Conservation (phyloP, 2,888 invertebrate genomes). For the Trichacis sp. region DNA sequence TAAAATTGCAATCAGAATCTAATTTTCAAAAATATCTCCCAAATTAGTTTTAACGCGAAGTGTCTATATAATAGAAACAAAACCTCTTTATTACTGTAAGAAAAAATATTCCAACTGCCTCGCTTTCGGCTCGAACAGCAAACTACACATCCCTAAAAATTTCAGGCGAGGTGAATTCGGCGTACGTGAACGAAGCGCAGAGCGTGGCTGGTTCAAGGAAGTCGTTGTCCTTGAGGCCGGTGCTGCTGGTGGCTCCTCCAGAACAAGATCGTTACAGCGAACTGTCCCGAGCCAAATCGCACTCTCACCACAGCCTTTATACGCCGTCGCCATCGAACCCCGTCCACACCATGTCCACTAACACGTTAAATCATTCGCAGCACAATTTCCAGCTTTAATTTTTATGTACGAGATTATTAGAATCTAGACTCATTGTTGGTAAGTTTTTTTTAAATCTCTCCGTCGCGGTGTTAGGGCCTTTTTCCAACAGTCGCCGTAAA, state of each 20-base stretch:
- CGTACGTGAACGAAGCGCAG: constrained; percentile 86
- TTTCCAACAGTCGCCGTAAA: too few species aligned
- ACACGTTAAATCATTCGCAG: constrained; percentile 65
- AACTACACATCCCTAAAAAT: too few species aligned
- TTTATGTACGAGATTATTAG: not conserved
- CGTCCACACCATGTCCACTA: constrained; percentile 64
- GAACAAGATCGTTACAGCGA: constrained; percentile 68
- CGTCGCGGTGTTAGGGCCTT: too few species aligned
- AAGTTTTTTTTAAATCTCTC: too few species aligned
- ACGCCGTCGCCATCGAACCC: constrained; percentile 63
- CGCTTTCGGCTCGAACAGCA: too few species aligned
- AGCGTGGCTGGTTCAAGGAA: constrained; percentile 88
- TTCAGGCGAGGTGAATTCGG: constrained; percentile 89
- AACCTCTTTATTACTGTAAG: too few species aligned
- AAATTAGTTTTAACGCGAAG: too few species aligned
- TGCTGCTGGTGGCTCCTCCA: constrained; percentile 82
- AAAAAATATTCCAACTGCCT: too few species aligned
- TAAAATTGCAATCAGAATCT: too few species aligned
- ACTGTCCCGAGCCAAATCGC: constrained; percentile 65
- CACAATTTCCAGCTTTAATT: constrained; percentile 65
- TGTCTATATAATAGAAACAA: too few species aligned
- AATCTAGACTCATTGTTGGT: too few species aligned
- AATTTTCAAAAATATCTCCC: too few species aligned
- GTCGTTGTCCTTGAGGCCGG: constrained; percentile 88
- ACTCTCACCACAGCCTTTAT: constrained; percentile 66